These are phyloP conservation scores for Alentia gelatinosa DNA, from an alignment of 2,888 invertebrate species.

Conservation along the genomic window DNA sequence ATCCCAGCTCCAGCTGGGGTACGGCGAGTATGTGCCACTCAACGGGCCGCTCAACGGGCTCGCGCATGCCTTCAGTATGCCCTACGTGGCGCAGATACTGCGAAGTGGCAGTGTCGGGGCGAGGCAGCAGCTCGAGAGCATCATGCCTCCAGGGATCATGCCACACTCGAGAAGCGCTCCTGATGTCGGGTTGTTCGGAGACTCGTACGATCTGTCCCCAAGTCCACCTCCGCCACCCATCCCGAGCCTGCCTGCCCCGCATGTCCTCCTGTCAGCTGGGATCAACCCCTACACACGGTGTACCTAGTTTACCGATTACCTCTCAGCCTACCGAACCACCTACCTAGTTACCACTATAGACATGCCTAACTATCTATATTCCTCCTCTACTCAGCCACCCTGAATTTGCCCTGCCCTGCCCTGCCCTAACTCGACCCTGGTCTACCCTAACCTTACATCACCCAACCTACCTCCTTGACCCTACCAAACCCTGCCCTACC, in stretches of 20 bases:
- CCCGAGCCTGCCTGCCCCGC: background rate
- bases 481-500: background rate
- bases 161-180: background rate
- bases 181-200: background rate
- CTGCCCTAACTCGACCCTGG: background rate
- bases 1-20: background rate
- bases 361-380: background rate
- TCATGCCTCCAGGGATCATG: background rate
- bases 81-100: background rate
- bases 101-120: background rate
- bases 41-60: background rate
- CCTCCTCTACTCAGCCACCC: too few relatives aligned
- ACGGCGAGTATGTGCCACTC: background rate
- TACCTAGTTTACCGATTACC: too few relatives aligned
- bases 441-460: background rate
- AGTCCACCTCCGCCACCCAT: conserved; percentile 40
- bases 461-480: background rate
- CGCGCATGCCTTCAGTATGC: background rate
- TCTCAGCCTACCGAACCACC: too few relatives aligned
- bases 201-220: background rate
- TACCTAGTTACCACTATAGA: background rate
- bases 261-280: conserved; percentile 14
- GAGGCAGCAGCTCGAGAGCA: background rate
- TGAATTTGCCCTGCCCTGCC: too few relatives aligned
- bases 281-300: conserved; percentile 21